A percentile compares a stretch with the other conserved stretches of the same genome.
phyloP scores from a whole-genome alignment of 2,113 vertebrate genomes.

The Oryzias curvinotus region DNA sequence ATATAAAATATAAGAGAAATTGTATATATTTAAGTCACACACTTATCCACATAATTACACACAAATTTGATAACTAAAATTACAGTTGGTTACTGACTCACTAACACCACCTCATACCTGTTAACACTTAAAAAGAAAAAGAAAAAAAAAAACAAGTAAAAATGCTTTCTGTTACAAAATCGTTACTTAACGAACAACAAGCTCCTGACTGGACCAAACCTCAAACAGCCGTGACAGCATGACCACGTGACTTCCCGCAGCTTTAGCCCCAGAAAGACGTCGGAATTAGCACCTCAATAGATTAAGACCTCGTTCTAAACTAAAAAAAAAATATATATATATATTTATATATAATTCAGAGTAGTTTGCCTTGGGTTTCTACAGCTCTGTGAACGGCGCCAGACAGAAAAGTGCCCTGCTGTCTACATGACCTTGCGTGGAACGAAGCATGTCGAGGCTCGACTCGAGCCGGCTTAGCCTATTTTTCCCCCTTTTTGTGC shows the following conservation, averaged over 20 bases:
- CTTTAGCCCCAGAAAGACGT: conserved; percentile 33
- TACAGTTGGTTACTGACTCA: too few relatives aligned
- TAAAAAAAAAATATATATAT: too few relatives aligned
- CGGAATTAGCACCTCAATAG: conserved; percentile 16
- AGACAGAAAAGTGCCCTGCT: neutral
- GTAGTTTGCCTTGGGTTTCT: fast-evolving
- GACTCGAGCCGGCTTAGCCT: conserved; percentile 29
- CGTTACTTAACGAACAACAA: neutral
- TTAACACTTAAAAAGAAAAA: conserved; percentile 10
- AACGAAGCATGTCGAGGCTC: conserved; percentile 7
- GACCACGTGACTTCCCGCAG: conserved; percentile 61
- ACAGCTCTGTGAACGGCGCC: too few relatives aligned
- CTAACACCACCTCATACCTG: too few relatives aligned
- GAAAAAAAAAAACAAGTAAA: too few relatives aligned
- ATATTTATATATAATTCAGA: fast-evolving
- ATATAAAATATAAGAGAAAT: neutral
- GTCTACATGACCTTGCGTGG: conserved; percentile 50
- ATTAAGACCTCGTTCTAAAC: conserved; percentile 2
- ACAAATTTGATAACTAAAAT: too few relatives aligned
- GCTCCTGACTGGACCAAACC: conserved; percentile 6
- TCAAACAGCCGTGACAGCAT: conserved; percentile 45
- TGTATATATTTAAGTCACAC: too few relatives aligned
- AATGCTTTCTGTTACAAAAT: fast-evolving
- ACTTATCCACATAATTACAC: too few relatives aligned
- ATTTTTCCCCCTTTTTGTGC: conserved; percentile 30